Evolutionary conservation across 2,113 vertebrate genomes (phyloP).

Genomic region (Passerina amoena): DNA sequence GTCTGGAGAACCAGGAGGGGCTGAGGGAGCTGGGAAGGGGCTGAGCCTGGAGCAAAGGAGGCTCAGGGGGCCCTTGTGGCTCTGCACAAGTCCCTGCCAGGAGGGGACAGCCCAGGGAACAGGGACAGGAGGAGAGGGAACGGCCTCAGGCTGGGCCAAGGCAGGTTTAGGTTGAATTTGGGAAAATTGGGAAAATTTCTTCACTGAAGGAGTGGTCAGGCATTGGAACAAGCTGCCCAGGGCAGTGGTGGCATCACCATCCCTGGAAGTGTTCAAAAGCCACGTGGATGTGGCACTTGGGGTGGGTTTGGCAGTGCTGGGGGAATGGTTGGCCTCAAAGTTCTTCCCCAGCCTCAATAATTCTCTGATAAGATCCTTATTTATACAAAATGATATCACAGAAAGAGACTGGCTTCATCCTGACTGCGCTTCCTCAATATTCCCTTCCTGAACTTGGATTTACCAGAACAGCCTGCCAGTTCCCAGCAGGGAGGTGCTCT

Average conservation of each 20-base stretch:
- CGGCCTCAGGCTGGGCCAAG: fast-evolving
- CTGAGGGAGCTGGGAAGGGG: background rate
- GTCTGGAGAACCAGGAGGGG: background rate
- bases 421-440: background rate
- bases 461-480: background rate
- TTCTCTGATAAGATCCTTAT: background rate
- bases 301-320: background rate
- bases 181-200: background rate
- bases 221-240: background rate
- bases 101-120: background rate
- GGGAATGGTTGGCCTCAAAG: fast-evolving
- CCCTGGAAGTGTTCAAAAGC: background rate
- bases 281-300: fast-evolving
- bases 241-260: too few relatives aligned
- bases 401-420: background rate
- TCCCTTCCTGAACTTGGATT: background rate
- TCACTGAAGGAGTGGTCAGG: background rate
- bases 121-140: background rate
- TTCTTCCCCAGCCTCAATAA: background rate
- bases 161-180: fast-evolving
- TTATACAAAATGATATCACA: fast-evolving
- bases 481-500: background rate
- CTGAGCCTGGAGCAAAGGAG: background rate
- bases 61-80: background rate
- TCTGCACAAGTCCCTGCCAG: background rate